These are phyloP conservation scores for Pipistrellus nathusii DNA, from an alignment of 2,797 vertebrate species.

Conservation along the genomic window DNA sequence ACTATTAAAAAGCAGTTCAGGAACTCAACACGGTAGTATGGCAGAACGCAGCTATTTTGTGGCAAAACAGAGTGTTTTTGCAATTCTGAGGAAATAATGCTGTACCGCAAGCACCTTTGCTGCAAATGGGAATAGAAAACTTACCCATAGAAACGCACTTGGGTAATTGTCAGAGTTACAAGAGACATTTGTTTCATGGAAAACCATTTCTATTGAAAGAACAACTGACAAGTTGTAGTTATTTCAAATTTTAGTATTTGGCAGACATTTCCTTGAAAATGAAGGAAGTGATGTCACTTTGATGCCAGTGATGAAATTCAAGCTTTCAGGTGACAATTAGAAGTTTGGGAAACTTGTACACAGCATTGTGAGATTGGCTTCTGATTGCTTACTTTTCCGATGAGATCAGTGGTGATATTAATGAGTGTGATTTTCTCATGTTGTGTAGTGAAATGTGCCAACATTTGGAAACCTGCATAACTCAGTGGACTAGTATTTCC, in stretches of 20 bases:
- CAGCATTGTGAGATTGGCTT: slow-evolving; percentile 15
- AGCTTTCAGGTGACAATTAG: slow-evolving; percentile 2
- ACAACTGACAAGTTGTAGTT: neutral
- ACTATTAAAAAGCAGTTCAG: neutral
- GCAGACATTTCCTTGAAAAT: slow-evolving; percentile 51
- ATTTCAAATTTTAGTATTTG: neutral
- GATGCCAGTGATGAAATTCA: slow-evolving; percentile 37
- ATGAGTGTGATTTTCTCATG: slow-evolving; percentile 4
- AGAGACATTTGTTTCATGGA: slow-evolving; percentile 17
- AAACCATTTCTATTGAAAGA: neutral
- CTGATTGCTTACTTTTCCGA: neutral
- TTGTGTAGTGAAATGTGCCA: neutral
- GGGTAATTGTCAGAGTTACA: neutral
- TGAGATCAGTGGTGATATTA: neutral
- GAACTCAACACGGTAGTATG: neutral
- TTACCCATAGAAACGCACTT: neutral
- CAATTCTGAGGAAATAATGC: neutral
- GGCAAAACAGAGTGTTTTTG: neutral
- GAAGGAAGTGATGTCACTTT: neutral
- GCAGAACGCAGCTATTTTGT: neutral
- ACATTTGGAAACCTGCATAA: slow-evolving; percentile 1
- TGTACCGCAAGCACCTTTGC: neutral
- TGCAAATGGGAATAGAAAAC: neutral
- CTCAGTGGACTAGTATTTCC: neutral
- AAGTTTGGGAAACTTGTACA: slow-evolving; percentile 33